Base-by-base conservation (phyloP, 2,888 invertebrate genomes). In the Alcis repandata region DNA sequence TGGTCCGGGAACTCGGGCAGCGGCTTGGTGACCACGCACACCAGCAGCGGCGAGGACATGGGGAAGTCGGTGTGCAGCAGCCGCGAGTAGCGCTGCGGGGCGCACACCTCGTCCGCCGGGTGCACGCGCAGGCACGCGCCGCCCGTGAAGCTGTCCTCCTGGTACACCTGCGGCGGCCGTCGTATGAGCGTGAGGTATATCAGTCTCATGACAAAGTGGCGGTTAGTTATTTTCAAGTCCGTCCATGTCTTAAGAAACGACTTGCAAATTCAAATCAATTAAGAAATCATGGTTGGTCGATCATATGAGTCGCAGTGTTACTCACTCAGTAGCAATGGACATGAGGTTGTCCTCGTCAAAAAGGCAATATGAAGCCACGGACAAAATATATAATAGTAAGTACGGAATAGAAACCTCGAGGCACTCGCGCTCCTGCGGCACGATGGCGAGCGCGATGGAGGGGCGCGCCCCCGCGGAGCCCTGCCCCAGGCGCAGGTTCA, bases 91-190 rank as follows among this genome's bases (percentile, higher is more conserved):
- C 88, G 76, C 64, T 83, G 86, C 11, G 76, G 78, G 0, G 66
- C 36, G 19, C 72, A 67, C 2, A 77, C 27, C 6, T 22, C 61
- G 69, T 91, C 91, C 0, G 88, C 82, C 1, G 89, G 91, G 57
- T 89, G 77, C 0, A 95, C 77, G 62, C 86, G 87, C 1, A 95
- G 78, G 43, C 94, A 94, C 0, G 91, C 86, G 22, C 95, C 95
- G 15, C 95, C 95, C 20, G 79, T 84, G 77, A 92, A 95, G 68
- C 90, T 90, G 68, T 94, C 94, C 0, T 85, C 85, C 11, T 33
- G 56, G 13, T 32, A 17, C 43, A 40, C 48, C 48, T 59, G 49
- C 17, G 41, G n/a, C n/a, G n/a, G n/a, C n/a, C n/a, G n/a, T n/a
- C n/a, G n/a, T n/a, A n/a, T n/a, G n/a, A n/a, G n/a, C n/a, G n/a